Evolutionary conservation across 2,113 vertebrate species (phyloP), one percentile per base, ranked within the genome.

Genomic region (Pelmatolapia mariae): DNA sequence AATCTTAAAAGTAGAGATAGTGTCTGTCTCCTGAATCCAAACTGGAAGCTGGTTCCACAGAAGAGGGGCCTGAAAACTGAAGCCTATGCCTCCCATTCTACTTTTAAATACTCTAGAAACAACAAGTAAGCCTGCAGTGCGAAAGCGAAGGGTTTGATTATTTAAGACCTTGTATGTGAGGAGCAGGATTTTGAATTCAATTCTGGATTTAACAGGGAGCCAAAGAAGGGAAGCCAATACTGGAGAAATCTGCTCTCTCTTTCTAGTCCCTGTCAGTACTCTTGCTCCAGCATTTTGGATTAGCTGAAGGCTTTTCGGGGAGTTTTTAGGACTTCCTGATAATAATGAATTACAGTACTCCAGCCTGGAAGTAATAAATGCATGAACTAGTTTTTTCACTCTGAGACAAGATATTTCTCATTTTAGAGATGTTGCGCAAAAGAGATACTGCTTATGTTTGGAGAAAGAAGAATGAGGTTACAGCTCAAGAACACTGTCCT

Each of bases 51-150:
- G 10, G 22, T 56, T 56, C 22, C 53, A 56, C 2, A 24, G 53
- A 56, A 56, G 22, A 24, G 53, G n/a, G 1, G n/a, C 53, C n/a
- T 54, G 53, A 24, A 54, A 56, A 56, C 53, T 2, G 53, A 24
- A 56, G 53, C 6, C 53, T 56, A 11, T 56, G 0, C 22, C 22
- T 24, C 22, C 53, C 22, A 56, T 13, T 56, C 53, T 7, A 56
- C 22, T 56, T 56, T 56, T 56, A 56, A 13, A 56, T 56, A 56
- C 53, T 13, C 22, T 13, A 13, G 53, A 11, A 24, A 56, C 22
- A 24, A 24, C 53, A 56, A 50, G 47, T 50, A 50, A 0, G 53
- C 22, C 53, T 56, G 53, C 53, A 24, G 22, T 0, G 53, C 0
- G 1, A 13, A 11, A 56, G 53, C 2, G 6, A 56, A 56, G 22